Conservation (phyloP, 1,140 invertebrate genomes). For the Coptotermes formosanus region DNA sequence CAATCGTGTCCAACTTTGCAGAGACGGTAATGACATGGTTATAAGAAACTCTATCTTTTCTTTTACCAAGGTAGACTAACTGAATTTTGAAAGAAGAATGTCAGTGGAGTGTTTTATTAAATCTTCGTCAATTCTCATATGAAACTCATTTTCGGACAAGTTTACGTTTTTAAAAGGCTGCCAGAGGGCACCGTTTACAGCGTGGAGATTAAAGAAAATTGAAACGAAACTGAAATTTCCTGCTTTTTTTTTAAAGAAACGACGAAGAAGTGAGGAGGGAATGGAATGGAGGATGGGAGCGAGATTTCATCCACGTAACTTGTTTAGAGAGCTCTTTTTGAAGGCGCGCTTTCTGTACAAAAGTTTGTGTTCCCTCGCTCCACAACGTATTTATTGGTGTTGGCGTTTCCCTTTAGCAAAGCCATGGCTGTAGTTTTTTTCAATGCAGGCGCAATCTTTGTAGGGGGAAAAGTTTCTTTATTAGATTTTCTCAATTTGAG, state of each 20-base stretch:
- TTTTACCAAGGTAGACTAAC: constrained; percentile 22
- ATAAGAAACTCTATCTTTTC: constrained; percentile 26
- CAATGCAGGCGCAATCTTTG: constrained; percentile 32
- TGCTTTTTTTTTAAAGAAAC: constrained; percentile 34
- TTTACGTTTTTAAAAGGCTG: constrained; percentile 37
- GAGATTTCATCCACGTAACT: constrained; percentile 37
- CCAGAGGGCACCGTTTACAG: constrained; percentile 36
- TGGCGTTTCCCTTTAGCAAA: constrained; percentile 25
- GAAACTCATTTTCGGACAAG: constrained; percentile 38
- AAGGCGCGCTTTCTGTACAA: constrained; percentile 7
- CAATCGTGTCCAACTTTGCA: constrained; percentile 21
- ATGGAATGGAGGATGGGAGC: constrained; percentile 33
- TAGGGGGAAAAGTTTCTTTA: constrained; percentile 35
- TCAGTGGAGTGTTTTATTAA: constrained; percentile 34
- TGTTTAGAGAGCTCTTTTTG: constrained; percentile 33
- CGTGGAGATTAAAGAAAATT: constrained; percentile 37
- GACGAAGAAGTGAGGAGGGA: constrained; percentile 23
- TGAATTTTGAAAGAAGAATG: constrained; percentile 24
- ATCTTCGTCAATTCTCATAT: constrained; percentile 38
- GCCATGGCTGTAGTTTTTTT: constrained; percentile 23
- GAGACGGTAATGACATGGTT: constrained; percentile 13
- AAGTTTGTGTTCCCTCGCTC: not conserved
- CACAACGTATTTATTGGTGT: constrained; percentile 23
- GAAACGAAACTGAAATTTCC: constrained; percentile 37
- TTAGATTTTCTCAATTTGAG: constrained; percentile 39